Evolutionary conservation across 2,797 vertebrate genomes (phyloP).

Genomic region (Rhinatrema bivittatum): DNA sequence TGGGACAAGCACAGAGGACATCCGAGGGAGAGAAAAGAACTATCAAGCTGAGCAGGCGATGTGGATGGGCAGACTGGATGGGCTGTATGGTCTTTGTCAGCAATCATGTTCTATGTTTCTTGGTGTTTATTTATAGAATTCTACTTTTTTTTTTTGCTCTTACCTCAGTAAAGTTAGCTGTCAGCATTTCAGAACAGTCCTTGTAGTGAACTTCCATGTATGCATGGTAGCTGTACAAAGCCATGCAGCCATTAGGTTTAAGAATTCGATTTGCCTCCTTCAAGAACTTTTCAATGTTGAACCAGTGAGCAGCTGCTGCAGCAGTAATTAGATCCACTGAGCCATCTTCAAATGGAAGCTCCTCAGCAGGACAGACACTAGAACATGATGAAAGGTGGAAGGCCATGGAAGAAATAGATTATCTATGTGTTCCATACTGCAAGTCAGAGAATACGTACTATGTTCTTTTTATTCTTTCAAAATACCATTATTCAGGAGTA

Average conservation of each 20-base stretch:
- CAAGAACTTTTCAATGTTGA: constrained; percentile 49
- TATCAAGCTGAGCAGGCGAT: no score
- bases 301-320: constrained; percentile 65
- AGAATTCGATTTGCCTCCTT: constrained; percentile 50
- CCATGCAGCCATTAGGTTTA: constrained; percentile 55
- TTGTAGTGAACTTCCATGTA: constrained; percentile 45
- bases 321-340: constrained; percentile 53
- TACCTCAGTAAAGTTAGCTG: constrained; percentile 55
- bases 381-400: rapidly evolving
- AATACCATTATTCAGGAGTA: no score
- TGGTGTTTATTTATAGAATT: not conserved
- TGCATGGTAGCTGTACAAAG: constrained; percentile 50
- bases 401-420: no score
- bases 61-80: no score
- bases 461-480: no score
- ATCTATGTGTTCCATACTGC: no score
- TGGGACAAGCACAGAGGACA: no score
- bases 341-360: constrained; percentile 40
- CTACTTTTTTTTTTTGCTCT: not conserved
- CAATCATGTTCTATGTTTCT: rapidly evolving
- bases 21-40: no score
- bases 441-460: no score
- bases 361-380: constrained; percentile 57
- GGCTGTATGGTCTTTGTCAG: no score
- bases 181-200: constrained; percentile 36